A percentile compares a stretch with the other conserved stretches of the same genome.
Conservation (phyloP, 2,888 invertebrate species). For the Erebia palarica region DNA sequence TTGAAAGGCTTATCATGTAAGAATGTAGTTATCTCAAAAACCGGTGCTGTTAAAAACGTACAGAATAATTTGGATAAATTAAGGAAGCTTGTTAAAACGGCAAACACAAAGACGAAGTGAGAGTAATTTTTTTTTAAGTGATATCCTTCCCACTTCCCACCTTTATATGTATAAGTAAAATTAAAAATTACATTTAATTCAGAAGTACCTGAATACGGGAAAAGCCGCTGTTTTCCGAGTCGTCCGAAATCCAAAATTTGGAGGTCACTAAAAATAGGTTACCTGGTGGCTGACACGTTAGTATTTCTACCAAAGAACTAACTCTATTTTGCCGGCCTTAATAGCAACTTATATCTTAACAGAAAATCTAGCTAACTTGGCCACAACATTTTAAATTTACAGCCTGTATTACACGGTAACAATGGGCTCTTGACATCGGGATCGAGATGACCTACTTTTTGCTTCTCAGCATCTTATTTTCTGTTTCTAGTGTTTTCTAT, state of each 20-base stretch:
- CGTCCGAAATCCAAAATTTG: background rate
- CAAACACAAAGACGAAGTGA: too few relatives aligned
- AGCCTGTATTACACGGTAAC: slow-evolving; percentile 20
- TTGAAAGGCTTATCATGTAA: too few relatives aligned
- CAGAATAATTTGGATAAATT: too few relatives aligned
- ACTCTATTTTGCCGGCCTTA: background rate
- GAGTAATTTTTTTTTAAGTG: background rate
- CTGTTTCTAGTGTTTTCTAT: slow-evolving; percentile 12
- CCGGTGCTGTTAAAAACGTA: too few relatives aligned
- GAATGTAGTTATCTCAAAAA: too few relatives aligned
- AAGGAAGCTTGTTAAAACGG: too few relatives aligned
- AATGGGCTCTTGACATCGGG: slow-evolving; percentile 27
- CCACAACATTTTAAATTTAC: slow-evolving; percentile 14
- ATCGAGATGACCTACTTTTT: slow-evolving; percentile 34
- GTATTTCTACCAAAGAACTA: background rate
- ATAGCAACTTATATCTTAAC: slow-evolving; percentile 12
- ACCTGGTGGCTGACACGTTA: background rate
- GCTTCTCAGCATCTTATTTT: slow-evolving; percentile 28
- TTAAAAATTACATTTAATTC: background rate
- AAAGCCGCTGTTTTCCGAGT: background rate
- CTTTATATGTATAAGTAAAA: too few relatives aligned
- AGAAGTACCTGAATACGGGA: background rate
- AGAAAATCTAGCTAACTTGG: slow-evolving; percentile 14
- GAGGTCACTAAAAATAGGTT: background rate
- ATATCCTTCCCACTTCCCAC: background rate